These are phyloP conservation scores for Drosophila azteca DNA, from an alignment of 1,140 invertebrate genomes.

Conservation along the genomic window DNA sequence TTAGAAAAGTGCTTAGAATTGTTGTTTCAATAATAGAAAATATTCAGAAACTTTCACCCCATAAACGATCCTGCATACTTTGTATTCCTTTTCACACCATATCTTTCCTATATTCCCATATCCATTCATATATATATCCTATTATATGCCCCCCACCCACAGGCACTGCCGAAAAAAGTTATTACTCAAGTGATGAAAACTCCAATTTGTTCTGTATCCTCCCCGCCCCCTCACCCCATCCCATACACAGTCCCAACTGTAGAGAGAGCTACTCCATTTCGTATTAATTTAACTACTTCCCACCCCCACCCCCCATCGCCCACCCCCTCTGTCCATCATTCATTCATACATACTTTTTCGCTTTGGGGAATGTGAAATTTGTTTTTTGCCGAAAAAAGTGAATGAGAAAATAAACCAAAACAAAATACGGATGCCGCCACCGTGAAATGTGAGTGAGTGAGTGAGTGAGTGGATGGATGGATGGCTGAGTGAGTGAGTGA, in stretches of 20 bases:
- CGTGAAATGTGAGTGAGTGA: constrained; percentile 67
- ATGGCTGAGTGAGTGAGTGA: constrained; percentile 31
- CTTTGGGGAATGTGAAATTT: constrained; percentile 63
- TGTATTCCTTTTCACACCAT: too few relatives aligned
- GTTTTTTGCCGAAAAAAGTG: constrained; percentile 53
- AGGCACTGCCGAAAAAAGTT: too few relatives aligned
- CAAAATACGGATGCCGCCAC: constrained; percentile 18
- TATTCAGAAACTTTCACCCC: too few relatives aligned
- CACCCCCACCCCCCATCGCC: background rate
- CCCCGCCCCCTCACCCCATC: too few relatives aligned
- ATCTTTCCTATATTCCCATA: too few relatives aligned
- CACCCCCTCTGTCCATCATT: constrained; percentile 5
- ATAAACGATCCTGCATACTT: too few relatives aligned
- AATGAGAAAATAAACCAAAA: constrained; percentile 20
- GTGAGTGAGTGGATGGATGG: constrained; percentile 1
- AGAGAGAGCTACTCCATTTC: background rate
- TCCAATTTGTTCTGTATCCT: background rate
- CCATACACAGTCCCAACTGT: background rate
- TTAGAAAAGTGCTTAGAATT: too few relatives aligned
- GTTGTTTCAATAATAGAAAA: too few relatives aligned
- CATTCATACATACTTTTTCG: constrained; percentile 57
- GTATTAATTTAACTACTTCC: constrained; percentile 22
- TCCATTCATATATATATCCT: background rate
- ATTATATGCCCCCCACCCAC: too few relatives aligned
- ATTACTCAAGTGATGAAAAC: background rate